These are phyloP conservation scores for Probosciger aterrimus DNA, from an alignment of 2,113 vertebrate species.

Conservation along the genomic window DNA sequence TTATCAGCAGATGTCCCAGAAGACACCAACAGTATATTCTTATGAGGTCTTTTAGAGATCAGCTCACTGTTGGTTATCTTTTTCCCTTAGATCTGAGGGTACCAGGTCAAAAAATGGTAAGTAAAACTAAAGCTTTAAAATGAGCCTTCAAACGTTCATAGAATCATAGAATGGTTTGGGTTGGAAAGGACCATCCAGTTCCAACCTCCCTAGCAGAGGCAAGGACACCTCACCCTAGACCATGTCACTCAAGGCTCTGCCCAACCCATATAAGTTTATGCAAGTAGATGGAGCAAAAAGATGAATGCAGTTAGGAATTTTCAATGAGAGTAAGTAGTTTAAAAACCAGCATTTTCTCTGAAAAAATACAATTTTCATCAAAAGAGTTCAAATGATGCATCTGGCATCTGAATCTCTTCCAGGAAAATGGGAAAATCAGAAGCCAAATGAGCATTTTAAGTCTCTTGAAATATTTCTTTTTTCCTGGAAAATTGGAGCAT, in stretches of 20 bases:
- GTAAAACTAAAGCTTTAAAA: background rate
- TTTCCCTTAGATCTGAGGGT: background rate
- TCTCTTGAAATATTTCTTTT: background rate
- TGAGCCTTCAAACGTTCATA: background rate
- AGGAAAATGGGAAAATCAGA: background rate
- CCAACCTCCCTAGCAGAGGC: background rate
- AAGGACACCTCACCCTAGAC: background rate
- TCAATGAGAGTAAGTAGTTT: background rate
- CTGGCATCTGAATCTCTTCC: background rate
- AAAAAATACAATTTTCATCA: background rate
- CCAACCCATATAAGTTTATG: background rate
- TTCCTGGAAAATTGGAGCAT: background rate
- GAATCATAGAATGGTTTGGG: background rate
- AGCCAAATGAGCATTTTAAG: background rate
- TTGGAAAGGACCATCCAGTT: background rate
- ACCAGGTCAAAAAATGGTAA: background rate
- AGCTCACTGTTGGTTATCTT: background rate
- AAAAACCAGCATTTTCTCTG: background rate
- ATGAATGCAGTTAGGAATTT: background rate
- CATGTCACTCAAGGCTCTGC: background rate
- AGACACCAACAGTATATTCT: background rate
- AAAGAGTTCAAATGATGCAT: background rate
- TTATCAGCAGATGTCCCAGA: background rate
- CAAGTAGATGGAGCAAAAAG: background rate
- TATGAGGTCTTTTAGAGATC: background rate